Base-by-base conservation (phyloP, 1,140 invertebrate species). In the Brachionus plicatilis region DNA sequence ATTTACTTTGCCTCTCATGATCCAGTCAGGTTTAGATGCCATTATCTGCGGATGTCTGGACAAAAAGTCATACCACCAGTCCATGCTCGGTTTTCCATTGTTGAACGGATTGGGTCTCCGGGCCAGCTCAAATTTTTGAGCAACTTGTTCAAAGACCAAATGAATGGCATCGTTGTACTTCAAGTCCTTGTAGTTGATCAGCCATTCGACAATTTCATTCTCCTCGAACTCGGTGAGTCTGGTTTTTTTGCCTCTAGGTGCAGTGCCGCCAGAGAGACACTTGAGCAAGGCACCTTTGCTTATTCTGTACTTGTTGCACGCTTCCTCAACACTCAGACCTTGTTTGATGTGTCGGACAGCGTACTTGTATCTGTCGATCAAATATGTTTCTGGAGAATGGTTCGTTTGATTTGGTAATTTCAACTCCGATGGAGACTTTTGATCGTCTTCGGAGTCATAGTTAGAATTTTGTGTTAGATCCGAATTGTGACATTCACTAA, bases 91-190 rank as follows among this genome's bases (percentile, higher is more conserved):
- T 56, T 75, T 70, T 14, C 82, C 82, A 56, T 84, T 84, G n/a
- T 84, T 68, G 37, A 84, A 84, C 9, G 82, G 82, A 70, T 84
- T 84, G 3, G 60, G 60, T 50, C 82, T 27, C 17, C 72, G 65
- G 3, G 82, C 43, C 4, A 37, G n/a, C 12, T 84, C 68, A 65
- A 84, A 84, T 84, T 53, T 70, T 70, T 84, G 60, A 3, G 29
- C 60, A n/a, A 84, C 82, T 27, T 84, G 43, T 70, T 84, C 60
- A 84, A 70, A 70, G 29, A 84, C 66, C 43, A 68, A 60, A 70
- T 84, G 60, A 70, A 84, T 84, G n/a, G 82, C 82, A 53, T 84
- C 82, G 33, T 84, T 84, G 50, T 84, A 84, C 43, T 84, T 84
- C 33, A 84, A 56, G 27, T 84, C 65, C 47, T 68, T 68, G 37